Evolutionary conservation across 2,888 invertebrate genomes (phyloP).

Genomic region (Calliopum simillimum): DNA sequence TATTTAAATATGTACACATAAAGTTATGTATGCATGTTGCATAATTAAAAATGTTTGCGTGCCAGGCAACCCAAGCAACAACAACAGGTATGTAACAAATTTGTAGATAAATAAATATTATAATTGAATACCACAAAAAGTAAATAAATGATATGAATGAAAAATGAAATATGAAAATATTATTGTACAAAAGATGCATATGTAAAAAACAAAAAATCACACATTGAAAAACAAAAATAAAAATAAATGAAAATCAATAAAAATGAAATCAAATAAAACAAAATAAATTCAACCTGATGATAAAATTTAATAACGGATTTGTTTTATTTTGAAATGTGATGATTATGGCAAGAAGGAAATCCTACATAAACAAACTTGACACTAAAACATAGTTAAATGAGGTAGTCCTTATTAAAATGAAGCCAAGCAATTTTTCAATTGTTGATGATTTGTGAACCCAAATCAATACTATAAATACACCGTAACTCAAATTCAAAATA

Average conservation of each 20-base stretch:
- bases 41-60: not conserved
- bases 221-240: constrained; percentile 17
- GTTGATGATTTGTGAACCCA: too few species aligned
- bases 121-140: not conserved
- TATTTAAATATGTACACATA: too few species aligned
- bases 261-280: not conserved
- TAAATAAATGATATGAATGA: constrained; percentile 33
- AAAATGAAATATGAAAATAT: constrained; percentile 15
- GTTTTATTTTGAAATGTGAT: not conserved
- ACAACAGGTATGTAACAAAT: constrained; percentile 28
- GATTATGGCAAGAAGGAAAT: too few species aligned
- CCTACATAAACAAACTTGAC: too few species aligned
- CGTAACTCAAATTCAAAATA: too few species aligned
- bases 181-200: constrained; percentile 2
- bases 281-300: constrained; percentile 20
- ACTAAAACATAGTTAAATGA: too few species aligned
- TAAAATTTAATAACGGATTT: constrained; percentile 1
- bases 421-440: too few species aligned
- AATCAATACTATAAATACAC: too few species aligned
- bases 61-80: constrained; percentile 28
- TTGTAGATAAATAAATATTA: constrained; percentile 22
- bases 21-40: too few species aligned
- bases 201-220: constrained; percentile 1
- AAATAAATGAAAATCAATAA: constrained; percentile 17
- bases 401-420: too few species aligned